A percentile compares a stretch with the other conserved stretches of the same genome.
Evolutionary conservation across 2,113 vertebrate species (phyloP).

Genomic region (Helogale parvula): DNA sequence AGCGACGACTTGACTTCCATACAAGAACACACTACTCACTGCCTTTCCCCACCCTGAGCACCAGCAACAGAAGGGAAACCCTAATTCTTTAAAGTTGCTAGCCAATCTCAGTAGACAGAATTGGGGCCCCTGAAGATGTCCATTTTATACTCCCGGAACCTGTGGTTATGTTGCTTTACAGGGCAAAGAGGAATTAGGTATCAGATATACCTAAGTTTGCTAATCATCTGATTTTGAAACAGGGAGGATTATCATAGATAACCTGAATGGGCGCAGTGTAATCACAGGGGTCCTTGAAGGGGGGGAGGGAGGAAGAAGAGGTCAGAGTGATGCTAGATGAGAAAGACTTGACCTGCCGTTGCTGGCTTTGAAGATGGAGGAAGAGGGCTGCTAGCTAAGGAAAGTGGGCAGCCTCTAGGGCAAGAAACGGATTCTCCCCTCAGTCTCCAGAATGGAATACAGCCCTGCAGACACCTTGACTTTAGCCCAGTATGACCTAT

Average conservation of each 20-base stretch:
- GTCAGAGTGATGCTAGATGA: neutral
- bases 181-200: neutral
- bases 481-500: neutral
- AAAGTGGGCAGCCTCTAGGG: neutral
- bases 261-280: neutral
- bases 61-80: neutral
- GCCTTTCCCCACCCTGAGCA: conserved; percentile 47
- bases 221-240: neutral
- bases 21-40: conserved; percentile 36
- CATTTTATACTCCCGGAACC: neutral
- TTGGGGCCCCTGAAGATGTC: neutral
- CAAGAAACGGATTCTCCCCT: neutral
- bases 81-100: neutral
- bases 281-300: neutral
- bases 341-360: neutral
- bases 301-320: neutral
- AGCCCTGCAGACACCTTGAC: neutral
- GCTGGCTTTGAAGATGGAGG: neutral
- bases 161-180: neutral
- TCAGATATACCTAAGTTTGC: neutral
- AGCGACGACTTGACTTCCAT: conserved; percentile 64
- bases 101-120: neutral
- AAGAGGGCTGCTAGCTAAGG: neutral
- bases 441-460: neutral
- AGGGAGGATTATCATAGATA: neutral